These are phyloP conservation scores for Argyresthia albistria DNA, from an alignment of 2,888 invertebrate genomes.

Conservation along the genomic window DNA sequence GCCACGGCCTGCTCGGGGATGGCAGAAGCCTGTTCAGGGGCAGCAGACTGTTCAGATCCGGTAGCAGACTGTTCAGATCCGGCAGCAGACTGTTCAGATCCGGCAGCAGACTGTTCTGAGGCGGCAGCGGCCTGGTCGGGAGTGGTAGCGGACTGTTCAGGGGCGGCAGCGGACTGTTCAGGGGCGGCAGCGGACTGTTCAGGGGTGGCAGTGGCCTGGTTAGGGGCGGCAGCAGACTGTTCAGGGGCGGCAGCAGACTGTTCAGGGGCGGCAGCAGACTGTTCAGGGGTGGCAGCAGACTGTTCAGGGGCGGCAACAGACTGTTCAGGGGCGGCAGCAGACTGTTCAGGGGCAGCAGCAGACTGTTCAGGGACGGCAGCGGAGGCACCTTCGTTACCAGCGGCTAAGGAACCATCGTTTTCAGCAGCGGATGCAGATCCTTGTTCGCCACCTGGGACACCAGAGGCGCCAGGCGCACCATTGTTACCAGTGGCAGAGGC, in stretches of 20 bases:
- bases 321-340: neutral
- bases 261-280: neutral
- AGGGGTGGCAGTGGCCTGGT: neutral
- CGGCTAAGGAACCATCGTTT: constrained; percentile 12
- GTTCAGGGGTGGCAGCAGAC: neutral
- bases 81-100: neutral
- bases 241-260: neutral
- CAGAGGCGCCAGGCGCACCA: no score
- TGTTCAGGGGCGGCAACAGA: neutral
- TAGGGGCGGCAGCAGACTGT: neutral
- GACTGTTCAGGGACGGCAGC: neutral
- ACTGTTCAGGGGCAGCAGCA: neutral
- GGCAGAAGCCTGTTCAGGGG: neutral
- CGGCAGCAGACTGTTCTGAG: neutral
- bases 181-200: neutral
- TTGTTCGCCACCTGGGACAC: neutral
- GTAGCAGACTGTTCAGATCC: neutral
- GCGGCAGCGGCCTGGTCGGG: neutral
- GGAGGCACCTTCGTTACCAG: constrained; percentile 21
- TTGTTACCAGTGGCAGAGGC: neutral
- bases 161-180: neutral
- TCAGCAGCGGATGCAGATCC: neutral
- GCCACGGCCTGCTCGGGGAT: neutral
- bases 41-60: neutral
- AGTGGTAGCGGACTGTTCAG: neutral